phyloP scores from a whole-genome alignment of 2,888 invertebrate genomes.

The Ochropleura leucogaster region DNA sequence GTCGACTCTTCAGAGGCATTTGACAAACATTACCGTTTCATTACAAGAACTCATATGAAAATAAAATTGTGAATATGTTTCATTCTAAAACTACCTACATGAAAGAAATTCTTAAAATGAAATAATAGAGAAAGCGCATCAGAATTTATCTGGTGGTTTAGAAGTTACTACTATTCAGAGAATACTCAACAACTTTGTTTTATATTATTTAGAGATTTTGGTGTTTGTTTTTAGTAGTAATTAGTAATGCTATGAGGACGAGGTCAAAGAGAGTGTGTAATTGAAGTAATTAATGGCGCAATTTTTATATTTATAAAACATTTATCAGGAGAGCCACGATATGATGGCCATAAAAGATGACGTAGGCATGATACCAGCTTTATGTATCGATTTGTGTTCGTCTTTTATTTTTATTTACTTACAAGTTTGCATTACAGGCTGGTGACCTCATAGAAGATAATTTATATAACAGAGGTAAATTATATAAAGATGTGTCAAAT shows the following conservation, averaged over 20 bases:
- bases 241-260: slow-evolving; percentile 31
- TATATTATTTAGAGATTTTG: not conserved
- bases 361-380: slow-evolving; percentile 6
- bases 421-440: slow-evolving; percentile 11
- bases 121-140: not conserved
- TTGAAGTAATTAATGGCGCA: slow-evolving; percentile 22
- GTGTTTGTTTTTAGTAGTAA: slow-evolving; percentile 21
- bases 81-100: not conserved
- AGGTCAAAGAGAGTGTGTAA: slow-evolving; percentile 37
- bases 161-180: not conserved
- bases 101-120: not conserved
- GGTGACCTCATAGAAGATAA: not conserved
- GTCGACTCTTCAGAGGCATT: slow-evolving; percentile 24
- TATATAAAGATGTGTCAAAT: not conserved
- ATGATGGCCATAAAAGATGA: slow-evolving; percentile 21
- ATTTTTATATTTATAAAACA: slow-evolving; percentile 20
- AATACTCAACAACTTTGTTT: not conserved
- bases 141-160: not conserved
- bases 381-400: not conserved
- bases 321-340: slow-evolving; percentile 18
- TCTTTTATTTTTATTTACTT: slow-evolving; percentile 5
- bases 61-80: not conserved
- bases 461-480: not conserved
- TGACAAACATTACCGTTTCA: not conserved
- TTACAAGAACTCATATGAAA: not conserved